These are phyloP conservation scores for Heterocephalus glaber DNA, from an alignment of 2,113 vertebrate species.

Conservation along the genomic window DNA sequence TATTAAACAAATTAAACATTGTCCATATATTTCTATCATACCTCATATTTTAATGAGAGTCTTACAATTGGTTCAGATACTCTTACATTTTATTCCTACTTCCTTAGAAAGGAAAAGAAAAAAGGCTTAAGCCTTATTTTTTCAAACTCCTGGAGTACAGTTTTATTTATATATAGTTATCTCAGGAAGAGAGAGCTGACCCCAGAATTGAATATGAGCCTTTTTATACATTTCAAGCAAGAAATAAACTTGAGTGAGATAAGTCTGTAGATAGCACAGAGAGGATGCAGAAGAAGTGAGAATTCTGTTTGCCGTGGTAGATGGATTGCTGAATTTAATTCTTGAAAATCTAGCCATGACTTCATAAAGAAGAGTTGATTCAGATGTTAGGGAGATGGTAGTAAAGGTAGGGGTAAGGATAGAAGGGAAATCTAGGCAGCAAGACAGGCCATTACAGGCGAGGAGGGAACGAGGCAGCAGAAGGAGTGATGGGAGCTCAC, in stretches of 20 bases:
- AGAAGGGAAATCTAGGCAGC: background rate
- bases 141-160: background rate
- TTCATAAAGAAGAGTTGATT: background rate
- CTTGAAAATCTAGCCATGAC: background rate
- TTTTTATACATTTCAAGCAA: constrained; percentile 36
- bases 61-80: background rate
- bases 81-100: background rate
- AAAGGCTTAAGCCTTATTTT: background rate
- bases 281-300: background rate
- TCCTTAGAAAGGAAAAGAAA: constrained; percentile 53
- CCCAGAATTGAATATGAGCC: background rate
- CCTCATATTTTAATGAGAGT: constrained; percentile 33
- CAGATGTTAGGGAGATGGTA: background rate
- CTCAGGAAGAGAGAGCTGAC: background rate
- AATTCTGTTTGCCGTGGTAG: background rate
- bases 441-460: background rate
- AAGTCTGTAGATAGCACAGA: background rate
- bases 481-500: background rate
- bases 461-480: background rate
- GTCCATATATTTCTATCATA: background rate
- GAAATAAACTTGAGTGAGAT: background rate
- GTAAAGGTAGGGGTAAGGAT: background rate
- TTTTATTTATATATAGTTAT: background rate
- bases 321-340: constrained; percentile 19
- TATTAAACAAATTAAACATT: background rate